phyloP scores from a whole-genome alignment of 2,888 invertebrate genomes.

The Cantharis lateralis region DNA sequence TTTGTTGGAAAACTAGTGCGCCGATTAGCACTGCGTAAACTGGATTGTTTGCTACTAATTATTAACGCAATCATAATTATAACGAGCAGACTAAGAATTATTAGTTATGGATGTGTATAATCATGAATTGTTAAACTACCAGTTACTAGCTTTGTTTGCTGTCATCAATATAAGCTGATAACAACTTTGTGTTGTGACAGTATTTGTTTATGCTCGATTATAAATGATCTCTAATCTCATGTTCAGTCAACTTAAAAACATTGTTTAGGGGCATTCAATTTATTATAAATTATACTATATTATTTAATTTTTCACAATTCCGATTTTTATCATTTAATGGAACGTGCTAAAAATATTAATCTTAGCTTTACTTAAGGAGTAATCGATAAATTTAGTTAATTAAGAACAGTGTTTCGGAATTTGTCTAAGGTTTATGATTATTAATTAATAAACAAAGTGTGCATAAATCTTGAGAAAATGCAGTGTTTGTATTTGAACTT shows the following conservation, averaged over 20 bases:
- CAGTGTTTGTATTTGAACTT: constrained; percentile 17
- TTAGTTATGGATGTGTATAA: neutral
- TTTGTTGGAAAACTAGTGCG: neutral
- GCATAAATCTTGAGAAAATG: constrained; percentile 18
- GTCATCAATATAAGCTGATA: neutral
- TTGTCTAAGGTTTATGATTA: constrained; percentile 8
- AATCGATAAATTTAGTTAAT: neutral
- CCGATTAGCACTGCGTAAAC: neutral
- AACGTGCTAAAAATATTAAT: neutral
- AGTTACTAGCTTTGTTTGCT: neutral
- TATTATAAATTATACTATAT: neutral
- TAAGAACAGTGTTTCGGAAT: neutral
- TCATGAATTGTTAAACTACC: neutral
- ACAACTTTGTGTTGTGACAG: neutral
- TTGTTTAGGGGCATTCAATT: neutral
- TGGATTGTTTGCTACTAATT: neutral
- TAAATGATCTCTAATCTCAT: neutral
- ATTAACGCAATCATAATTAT: neutral
- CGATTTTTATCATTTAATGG: neutral
- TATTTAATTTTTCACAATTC: neutral
- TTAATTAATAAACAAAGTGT: constrained; percentile 13
- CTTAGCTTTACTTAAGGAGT: neutral
- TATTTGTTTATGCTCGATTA: neutral
- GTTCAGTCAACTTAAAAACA: neutral
- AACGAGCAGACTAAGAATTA: neutral